phyloP scores from a whole-genome alignment of 2,113 vertebrate genomes.

The Brachirus orientalis region DNA sequence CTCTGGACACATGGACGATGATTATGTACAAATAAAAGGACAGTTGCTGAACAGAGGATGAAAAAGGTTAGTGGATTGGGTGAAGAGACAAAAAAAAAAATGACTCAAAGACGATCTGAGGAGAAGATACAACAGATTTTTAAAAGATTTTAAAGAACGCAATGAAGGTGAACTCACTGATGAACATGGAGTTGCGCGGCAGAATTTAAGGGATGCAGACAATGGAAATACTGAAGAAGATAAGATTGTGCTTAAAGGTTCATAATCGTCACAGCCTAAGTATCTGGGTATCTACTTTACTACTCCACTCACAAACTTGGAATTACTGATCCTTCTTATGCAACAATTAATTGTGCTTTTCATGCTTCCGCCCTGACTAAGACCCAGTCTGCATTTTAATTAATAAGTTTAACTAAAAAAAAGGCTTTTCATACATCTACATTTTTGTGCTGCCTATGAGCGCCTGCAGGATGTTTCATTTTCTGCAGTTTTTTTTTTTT shows the following conservation, averaged over 20 bases:
- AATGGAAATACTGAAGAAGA: neutral
- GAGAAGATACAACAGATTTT: neutral
- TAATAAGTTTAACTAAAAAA: too few species aligned
- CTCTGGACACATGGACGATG: neutral
- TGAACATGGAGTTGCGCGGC: neutral
- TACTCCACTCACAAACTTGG: too few species aligned
- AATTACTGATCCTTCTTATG: too few species aligned
- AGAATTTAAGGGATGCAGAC: neutral
- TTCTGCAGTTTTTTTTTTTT: neutral
- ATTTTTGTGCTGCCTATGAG: neutral
- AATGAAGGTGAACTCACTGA: neutral
- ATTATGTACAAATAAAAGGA: constrained; percentile 9
- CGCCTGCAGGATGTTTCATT: neutral
- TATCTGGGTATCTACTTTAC: too few species aligned
- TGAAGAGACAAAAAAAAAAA: too few species aligned
- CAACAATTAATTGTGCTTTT: neutral
- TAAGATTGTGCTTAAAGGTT: neutral
- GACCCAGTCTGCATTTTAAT: too few species aligned
- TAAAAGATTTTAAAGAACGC: neutral
- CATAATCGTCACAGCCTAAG: too few species aligned
- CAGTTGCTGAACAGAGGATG: constrained; percentile 6
- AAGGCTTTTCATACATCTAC: neutral
- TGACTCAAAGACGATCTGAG: neutral
- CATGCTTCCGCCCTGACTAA: neutral
- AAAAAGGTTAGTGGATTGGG: neutral